Conservation (phyloP, 2,113 vertebrate species). For the Rafetus swinhoei region DNA sequence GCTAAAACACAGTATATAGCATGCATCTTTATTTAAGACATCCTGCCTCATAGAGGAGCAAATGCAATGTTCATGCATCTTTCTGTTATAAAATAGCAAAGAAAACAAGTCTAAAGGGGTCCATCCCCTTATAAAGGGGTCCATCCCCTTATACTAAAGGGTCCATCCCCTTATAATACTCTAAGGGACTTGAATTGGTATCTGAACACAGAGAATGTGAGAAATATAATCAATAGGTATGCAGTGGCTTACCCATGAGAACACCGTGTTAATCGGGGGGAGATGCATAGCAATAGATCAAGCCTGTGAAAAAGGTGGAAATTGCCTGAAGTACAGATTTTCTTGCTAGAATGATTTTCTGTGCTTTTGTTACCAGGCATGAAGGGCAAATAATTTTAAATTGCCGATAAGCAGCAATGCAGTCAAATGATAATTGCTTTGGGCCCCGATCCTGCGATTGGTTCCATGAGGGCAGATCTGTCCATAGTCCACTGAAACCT, state of each 20-base stretch:
- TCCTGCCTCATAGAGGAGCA: constrained; percentile 63
- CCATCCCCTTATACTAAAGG: constrained; percentile 20
- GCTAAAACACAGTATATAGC: neutral
- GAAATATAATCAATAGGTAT: constrained; percentile 62
- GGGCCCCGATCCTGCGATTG: constrained; percentile 10
- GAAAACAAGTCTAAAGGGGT: neutral
- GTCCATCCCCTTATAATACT: constrained; percentile 23
- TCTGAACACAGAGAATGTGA: constrained; percentile 45
- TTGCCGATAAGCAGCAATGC: constrained; percentile 43
- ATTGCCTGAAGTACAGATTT: constrained; percentile 69
- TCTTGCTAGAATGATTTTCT: constrained; percentile 24
- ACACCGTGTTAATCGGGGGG: constrained; percentile 53
- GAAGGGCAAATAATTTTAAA: constrained; percentile 38
- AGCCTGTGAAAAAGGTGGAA: constrained; percentile 41
- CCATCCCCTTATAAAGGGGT: neutral
- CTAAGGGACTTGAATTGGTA: constrained; percentile 42
- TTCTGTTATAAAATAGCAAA: constrained; percentile 42
- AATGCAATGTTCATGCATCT: constrained; percentile 22
- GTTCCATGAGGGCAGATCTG: fast-evolving
- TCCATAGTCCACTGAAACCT: neutral
- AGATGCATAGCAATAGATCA: constrained; percentile 45
- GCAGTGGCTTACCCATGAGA: constrained; percentile 67
- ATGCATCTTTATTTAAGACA: constrained; percentile 59
- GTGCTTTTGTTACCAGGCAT: neutral
- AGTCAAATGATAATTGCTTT: neutral